Conservation (phyloP, 2,113 vertebrate genomes). For the Smithornis capensis region DNA sequence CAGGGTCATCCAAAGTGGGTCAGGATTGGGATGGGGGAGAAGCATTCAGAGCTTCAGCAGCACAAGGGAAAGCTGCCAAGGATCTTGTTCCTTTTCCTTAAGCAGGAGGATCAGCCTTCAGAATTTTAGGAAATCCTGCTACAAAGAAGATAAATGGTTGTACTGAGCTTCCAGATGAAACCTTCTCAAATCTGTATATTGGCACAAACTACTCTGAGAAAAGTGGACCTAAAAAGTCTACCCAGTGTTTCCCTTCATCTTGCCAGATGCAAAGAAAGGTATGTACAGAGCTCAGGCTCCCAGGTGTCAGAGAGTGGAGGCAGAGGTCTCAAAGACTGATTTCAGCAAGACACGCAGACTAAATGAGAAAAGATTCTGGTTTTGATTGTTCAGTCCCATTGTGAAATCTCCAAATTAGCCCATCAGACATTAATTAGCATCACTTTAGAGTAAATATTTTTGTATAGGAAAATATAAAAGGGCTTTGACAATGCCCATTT, state of each 20-base stretch:
- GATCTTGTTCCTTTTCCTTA: neutral
- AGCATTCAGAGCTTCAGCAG: neutral
- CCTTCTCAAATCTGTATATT: neutral
- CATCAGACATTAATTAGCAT: neutral
- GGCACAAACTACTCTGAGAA: neutral
- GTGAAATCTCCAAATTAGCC: neutral
- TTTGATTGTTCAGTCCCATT: neutral
- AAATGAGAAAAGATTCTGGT: neutral
- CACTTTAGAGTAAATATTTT: neutral
- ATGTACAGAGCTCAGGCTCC: neutral
- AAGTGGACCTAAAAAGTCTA: neutral
- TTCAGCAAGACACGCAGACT: neutral
- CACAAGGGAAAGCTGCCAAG: neutral
- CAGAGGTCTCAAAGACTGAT: neutral
- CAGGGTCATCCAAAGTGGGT: neutral
- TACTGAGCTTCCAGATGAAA: neutral
- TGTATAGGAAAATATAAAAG: neutral
- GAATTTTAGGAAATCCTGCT: neutral
- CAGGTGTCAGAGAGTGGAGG: neutral
- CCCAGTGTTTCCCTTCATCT: neutral
- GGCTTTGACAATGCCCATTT: neutral
- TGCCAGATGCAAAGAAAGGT: neutral
- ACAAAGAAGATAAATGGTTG: neutral
- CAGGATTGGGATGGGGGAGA: neutral
- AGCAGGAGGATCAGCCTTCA: neutral